Percentiles rank a stretch among this genome's conserved stretches.
phyloP scores from a whole-genome alignment of 2,113 vertebrate genomes.

The Thermophis baileyi region DNA sequence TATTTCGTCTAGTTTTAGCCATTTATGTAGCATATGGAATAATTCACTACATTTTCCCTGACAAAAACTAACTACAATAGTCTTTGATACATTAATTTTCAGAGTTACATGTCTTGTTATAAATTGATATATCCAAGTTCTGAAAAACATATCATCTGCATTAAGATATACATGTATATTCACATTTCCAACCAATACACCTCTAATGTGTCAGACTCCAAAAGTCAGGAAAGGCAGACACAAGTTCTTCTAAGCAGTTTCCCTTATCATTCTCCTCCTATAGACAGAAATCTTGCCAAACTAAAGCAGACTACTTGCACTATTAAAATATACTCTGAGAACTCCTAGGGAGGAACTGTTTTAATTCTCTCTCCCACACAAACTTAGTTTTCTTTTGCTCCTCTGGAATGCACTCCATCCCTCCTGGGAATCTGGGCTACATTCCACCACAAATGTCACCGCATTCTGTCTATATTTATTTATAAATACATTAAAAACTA shows the following conservation, averaged over 20 bases:
- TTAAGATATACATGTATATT: neutral
- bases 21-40: neutral
- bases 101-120: neutral
- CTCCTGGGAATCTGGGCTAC: no score
- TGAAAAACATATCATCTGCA: neutral
- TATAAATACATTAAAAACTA: neutral
- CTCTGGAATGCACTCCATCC: no score
- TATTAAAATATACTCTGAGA: no score
- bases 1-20: neutral
- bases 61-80: neutral
- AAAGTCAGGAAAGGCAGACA: no score
- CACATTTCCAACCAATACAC: neutral
- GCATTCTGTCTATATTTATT: neutral
- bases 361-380: no score
- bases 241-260: no score
- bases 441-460: neutral
- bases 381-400: no score
- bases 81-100: neutral
- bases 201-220: neutral
- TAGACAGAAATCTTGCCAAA: no score
- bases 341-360: no score
- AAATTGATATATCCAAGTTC: neutral
- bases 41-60: neutral
- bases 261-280: no score
- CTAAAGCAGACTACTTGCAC: no score